phyloP scores from a whole-genome alignment of 2,797 vertebrate species.

The Euphonia xanthogaster region DNA sequence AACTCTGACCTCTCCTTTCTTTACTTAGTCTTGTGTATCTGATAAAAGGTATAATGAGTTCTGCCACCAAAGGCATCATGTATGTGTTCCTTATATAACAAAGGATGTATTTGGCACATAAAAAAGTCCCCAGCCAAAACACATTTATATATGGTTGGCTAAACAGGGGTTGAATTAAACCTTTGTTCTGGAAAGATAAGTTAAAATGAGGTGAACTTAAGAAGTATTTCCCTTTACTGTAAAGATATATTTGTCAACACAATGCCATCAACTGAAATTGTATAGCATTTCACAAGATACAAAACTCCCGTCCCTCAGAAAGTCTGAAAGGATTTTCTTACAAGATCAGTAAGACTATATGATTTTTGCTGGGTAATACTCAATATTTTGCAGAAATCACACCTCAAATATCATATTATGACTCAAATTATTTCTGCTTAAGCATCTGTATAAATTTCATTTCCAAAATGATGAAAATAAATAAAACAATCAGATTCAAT shows the following conservation, averaged over 20 bases:
- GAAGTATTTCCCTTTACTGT: not conserved
- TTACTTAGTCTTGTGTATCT: not conserved
- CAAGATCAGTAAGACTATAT: not conserved
- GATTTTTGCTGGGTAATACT: not conserved
- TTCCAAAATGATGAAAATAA: not conserved
- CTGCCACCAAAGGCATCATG: accelerated
- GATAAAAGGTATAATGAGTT: not conserved
- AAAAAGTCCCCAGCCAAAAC: not conserved
- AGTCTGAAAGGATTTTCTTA: not conserved
- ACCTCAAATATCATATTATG: not conserved
- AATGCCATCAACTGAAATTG: not conserved
- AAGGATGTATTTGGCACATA: not conserved
- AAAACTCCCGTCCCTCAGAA: not conserved
- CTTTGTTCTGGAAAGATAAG: not conserved
- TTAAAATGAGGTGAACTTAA: not conserved
- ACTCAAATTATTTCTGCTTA: not conserved
- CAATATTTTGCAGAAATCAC: not conserved
- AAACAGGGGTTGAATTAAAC: not conserved
- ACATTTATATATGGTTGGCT: not conserved
- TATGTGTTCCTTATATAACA: not conserved
- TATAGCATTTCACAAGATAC: not conserved
- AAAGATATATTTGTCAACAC: not conserved
- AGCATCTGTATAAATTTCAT: not conserved
- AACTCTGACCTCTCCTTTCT: not conserved
- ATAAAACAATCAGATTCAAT: not conserved